Percentiles rank a stretch among this genome's conserved stretches.
phyloP scores from a whole-genome alignment of 1,140 invertebrate species.

The Drosophila kikkawai region DNA sequence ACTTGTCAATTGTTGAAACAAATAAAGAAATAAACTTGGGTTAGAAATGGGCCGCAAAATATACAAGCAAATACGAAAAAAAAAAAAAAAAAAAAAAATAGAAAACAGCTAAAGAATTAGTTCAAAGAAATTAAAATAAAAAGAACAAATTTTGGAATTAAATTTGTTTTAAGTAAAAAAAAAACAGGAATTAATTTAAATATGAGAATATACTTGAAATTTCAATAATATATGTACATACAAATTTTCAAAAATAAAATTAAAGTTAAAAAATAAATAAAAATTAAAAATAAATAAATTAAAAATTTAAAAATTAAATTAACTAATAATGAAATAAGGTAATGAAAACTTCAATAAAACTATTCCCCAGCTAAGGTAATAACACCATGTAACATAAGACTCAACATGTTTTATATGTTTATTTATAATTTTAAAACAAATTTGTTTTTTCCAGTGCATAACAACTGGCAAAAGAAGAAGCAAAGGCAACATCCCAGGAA shows the following conservation, averaged over 20 bases:
- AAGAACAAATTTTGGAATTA: no score
- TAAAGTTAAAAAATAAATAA: no score
- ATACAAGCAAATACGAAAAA: slow-evolving; percentile 9
- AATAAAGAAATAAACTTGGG: slow-evolving; percentile 21
- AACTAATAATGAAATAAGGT: no score
- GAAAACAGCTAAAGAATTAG: slow-evolving; percentile 18
- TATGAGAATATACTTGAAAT: no score
- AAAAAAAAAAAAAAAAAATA: background rate
- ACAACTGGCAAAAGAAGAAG: background rate
- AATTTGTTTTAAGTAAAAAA: no score
- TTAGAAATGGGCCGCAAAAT: slow-evolving; percentile 17
- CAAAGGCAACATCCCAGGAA: slow-evolving; percentile 1
- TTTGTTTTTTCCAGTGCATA: slow-evolving; percentile 1
- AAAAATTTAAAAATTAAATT: background rate
- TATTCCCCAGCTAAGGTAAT: no score
- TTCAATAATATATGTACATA: no score
- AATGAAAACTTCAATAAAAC: no score
- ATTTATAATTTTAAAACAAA: background rate
- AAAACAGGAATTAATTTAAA: no score
- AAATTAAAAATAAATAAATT: no score
- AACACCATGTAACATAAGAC: no score
- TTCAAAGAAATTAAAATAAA: slow-evolving; percentile 30
- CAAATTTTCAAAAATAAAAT: no score
- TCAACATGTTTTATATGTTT: background rate
- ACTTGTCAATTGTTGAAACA: slow-evolving; percentile 42